Evolutionary conservation across 2,888 invertebrate species (phyloP).

Genomic region (Daptonema setosum): DNA sequence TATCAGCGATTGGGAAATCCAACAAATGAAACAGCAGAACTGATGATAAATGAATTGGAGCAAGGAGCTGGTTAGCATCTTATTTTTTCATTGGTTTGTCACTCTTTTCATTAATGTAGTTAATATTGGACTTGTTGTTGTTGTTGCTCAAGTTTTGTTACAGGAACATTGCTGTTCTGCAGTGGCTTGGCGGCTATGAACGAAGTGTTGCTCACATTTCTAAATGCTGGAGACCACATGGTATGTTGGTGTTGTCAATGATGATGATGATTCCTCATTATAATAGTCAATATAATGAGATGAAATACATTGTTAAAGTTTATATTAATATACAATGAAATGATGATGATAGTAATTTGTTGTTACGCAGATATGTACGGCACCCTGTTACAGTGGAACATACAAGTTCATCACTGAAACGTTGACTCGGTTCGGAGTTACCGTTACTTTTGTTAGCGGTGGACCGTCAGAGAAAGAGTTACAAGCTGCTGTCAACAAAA

Average conservation of each 20-base stretch:
- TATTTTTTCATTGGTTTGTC: neutral
- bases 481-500: constrained; percentile 20
- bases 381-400: constrained; percentile 26
- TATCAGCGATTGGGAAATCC: constrained; percentile 8
- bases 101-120: constrained; percentile 8
- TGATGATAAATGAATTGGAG: constrained; percentile 7
- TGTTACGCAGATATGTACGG: constrained; percentile 18
- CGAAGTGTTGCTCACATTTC: constrained; percentile 25
- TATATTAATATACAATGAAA: no score
- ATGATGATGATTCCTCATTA: no score
- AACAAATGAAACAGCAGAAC: constrained; percentile 4
- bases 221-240: constrained; percentile 28
- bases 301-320: no score
- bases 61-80: constrained; percentile 3
- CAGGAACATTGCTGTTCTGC: constrained; percentile 11
- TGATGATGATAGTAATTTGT: neutral
- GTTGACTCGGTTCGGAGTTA: constrained; percentile 21
- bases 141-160: no score
- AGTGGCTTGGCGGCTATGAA: constrained; percentile 21
- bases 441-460: constrained; percentile 16
- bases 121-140: no score
- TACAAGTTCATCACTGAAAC: constrained; percentile 21
- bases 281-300: no score
- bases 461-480: constrained; percentile 20
- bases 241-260: no score